Conservation (phyloP, 2,797 vertebrate genomes). For the Sus cebifrons region DNA sequence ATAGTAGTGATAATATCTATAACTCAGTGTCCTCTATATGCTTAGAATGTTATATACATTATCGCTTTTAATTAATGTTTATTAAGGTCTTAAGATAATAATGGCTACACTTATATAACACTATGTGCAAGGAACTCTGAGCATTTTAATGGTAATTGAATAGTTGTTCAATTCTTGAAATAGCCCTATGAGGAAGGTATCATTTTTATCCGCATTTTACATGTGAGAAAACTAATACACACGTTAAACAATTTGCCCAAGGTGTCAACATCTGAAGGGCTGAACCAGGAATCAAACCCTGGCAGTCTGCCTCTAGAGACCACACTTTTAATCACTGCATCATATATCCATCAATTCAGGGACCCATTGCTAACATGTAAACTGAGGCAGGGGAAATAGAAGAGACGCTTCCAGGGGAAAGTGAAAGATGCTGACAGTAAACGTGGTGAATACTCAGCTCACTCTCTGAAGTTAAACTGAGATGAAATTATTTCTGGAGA, state of each 20-base stretch:
- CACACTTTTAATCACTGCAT: neutral
- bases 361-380: neutral
- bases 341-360: neutral
- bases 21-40: neutral
- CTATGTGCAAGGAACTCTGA: neutral
- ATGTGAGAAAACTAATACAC: neutral
- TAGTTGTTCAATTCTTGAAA: neutral
- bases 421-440: neutral
- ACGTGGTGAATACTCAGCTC: neutral
- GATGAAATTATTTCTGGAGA: neutral
- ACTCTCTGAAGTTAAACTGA: neutral
- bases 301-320: neutral
- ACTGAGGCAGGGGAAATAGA: neutral
- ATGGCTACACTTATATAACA: neutral
- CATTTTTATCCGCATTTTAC: neutral
- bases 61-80: neutral
- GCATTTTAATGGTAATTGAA: neutral
- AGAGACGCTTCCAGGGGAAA: neutral
- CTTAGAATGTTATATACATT: neutral
- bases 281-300: neutral
- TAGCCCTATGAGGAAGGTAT: neutral
- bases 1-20: neutral
- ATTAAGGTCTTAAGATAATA: neutral
- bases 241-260: neutral
- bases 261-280: neutral